Conservation (phyloP, 2,797 vertebrate genomes). For the Peromyscus attwateri region DNA sequence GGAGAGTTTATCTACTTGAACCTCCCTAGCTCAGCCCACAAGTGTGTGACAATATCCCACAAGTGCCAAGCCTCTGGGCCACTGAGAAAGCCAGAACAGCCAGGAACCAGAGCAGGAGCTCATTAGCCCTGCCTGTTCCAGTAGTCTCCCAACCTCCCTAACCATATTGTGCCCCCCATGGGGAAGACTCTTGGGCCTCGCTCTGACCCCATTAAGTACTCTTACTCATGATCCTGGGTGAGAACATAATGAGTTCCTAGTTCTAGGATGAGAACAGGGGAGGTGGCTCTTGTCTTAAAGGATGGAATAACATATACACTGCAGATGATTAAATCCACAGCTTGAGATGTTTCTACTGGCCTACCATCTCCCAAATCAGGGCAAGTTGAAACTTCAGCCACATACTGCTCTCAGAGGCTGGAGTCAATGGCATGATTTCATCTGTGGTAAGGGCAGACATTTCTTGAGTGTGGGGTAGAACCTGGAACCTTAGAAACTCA, state of each 20-base stretch:
- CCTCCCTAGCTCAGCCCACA: background rate
- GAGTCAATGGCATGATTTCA: background rate
- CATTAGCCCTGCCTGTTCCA: background rate
- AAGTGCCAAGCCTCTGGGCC: background rate
- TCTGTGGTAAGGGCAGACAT: accelerated
- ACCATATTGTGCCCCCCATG: background rate
- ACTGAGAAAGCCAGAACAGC: background rate
- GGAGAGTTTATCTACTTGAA: background rate
- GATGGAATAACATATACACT: background rate
- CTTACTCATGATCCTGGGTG: accelerated
- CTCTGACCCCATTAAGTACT: background rate
- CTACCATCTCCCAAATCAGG: background rate
- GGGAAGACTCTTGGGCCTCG: background rate
- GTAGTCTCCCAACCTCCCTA: background rate
- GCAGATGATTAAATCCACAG: background rate
- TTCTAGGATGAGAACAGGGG: background rate
- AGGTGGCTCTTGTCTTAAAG: background rate
- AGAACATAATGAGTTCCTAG: background rate
- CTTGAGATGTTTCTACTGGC: background rate
- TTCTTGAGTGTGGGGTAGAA: background rate
- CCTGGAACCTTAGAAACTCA: too few species aligned
- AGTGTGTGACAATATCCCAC: background rate
- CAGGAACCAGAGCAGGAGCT: background rate
- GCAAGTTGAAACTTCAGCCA: background rate
- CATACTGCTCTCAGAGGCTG: background rate